Percentiles rank a stretch among this genome's conserved stretches.
phyloP scores from a whole-genome alignment of 2,797 vertebrate genomes.

The Tadarida brasiliensis region DNA sequence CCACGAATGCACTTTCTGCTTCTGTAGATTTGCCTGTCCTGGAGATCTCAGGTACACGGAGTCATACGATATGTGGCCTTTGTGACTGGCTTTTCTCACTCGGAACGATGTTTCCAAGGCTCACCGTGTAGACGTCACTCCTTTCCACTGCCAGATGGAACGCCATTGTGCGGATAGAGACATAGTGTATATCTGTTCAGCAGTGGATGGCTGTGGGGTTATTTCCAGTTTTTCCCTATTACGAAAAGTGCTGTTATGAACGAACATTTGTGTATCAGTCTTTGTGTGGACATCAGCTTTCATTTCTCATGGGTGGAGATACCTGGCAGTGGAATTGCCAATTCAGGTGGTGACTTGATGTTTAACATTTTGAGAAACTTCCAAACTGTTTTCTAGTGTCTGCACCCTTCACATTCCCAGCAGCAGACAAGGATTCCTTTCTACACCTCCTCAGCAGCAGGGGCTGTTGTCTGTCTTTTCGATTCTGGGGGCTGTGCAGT shows the following conservation, averaged over 20 bases:
- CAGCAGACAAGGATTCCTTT: neutral
- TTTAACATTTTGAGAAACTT: neutral
- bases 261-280: neutral
- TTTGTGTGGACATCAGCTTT: neutral
- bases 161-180: rapidly evolving
- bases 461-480: neutral
- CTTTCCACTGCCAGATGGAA: neutral
- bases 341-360: neutral
- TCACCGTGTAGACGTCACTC: neutral
- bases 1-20: neutral
- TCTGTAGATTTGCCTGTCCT: neutral
- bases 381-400: neutral
- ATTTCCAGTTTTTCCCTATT: neutral
- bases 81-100: neutral
- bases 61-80: rapidly evolving
- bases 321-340: neutral
- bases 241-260: neutral
- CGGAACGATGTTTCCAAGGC: rapidly evolving
- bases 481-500: too few species aligned
- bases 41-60: neutral
- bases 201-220: neutral
- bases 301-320: neutral
- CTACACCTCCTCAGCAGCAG: neutral
- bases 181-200: neutral
- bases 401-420: neutral